Percentiles rank a stretch among this genome's conserved stretches.
These are phyloP conservation scores for Jaculus jaculus DNA, from an alignment of 2,113 vertebrate species.

Conservation along the genomic window DNA sequence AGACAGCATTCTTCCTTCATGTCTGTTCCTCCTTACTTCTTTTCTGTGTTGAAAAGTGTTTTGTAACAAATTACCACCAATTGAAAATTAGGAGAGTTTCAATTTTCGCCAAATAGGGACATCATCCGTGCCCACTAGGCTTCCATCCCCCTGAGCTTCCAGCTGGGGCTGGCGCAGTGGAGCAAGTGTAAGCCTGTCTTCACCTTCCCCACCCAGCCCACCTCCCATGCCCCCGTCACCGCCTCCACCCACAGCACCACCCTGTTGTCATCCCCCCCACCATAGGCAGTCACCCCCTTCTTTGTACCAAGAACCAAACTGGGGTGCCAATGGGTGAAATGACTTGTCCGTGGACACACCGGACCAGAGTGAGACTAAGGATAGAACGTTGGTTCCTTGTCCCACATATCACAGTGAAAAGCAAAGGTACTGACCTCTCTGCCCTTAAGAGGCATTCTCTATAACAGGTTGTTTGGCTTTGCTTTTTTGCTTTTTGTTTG, in stretches of 20 bases:
- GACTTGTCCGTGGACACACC: not conserved
- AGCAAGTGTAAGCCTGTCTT: not conserved
- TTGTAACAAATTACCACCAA: constrained; percentile 26
- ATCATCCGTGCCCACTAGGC: not conserved
- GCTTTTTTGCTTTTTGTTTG: not conserved
- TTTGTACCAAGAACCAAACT: not conserved
- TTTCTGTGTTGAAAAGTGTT: not conserved
- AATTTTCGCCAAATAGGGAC: constrained; percentile 11
- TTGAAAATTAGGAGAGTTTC: constrained; percentile 36
- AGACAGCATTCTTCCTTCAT: not conserved
- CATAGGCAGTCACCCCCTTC: not conserved
- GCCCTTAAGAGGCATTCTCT: not conserved
- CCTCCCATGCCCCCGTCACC: constrained; percentile 11
- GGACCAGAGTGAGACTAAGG: not conserved
- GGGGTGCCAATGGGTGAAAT: not conserved
- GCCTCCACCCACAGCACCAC: not conserved
- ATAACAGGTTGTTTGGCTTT: not conserved
- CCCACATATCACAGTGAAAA: not conserved
- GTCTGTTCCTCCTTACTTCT: not conserved
- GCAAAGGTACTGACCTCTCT: not conserved
- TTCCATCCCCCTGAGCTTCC: not conserved
- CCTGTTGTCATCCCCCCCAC: not conserved
- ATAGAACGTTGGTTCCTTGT: not conserved
- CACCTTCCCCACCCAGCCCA: constrained; percentile 35
- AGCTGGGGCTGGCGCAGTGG: not conserved